Conservation (phyloP, 2,888 invertebrate species). For the Rhodophaea formosa region DNA sequence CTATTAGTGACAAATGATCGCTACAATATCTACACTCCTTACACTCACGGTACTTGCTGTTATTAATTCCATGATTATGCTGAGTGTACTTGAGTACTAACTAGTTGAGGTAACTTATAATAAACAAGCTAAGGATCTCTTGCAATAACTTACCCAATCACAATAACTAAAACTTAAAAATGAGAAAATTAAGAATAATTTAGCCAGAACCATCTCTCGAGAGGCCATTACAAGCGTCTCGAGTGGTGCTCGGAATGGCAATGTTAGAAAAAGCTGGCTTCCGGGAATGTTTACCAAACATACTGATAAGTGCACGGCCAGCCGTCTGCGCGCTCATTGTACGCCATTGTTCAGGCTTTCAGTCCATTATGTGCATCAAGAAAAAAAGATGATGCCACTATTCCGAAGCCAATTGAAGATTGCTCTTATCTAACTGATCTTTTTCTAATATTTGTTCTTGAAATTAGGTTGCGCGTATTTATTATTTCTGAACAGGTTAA, state of each 20-base stretch:
- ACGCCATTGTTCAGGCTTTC: constrained; percentile 30
- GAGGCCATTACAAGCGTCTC: constrained; percentile 20
- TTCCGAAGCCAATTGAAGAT: not conserved
- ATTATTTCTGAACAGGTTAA: too few species aligned
- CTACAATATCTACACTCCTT: too few species aligned
- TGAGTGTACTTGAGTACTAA: too few species aligned
- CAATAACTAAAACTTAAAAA: constrained; percentile 33
- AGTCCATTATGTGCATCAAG: constrained; percentile 14
- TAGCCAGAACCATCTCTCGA: constrained; percentile 33
- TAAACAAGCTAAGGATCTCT: too few species aligned
- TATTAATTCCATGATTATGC: too few species aligned
- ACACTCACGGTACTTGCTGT: too few species aligned
- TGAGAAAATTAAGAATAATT: constrained; percentile 35
- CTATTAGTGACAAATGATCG: too few species aligned
- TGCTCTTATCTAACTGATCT: not conserved
- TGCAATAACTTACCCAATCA: constrained; percentile 39
- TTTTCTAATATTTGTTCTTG: too few species aligned
- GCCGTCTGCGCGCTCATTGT: constrained; percentile 32
- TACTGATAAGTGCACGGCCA: constrained; percentile 39
- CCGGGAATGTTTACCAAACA: constrained; percentile 43
- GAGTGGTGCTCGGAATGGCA: constrained; percentile 26
- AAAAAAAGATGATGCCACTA: constrained; percentile 23
- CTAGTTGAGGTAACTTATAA: too few species aligned
- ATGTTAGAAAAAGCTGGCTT: constrained; percentile 30
- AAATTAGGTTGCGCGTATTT: too few species aligned